Conservation (phyloP, 2,797 vertebrate species). For the Aplochiton taeniatus region DNA sequence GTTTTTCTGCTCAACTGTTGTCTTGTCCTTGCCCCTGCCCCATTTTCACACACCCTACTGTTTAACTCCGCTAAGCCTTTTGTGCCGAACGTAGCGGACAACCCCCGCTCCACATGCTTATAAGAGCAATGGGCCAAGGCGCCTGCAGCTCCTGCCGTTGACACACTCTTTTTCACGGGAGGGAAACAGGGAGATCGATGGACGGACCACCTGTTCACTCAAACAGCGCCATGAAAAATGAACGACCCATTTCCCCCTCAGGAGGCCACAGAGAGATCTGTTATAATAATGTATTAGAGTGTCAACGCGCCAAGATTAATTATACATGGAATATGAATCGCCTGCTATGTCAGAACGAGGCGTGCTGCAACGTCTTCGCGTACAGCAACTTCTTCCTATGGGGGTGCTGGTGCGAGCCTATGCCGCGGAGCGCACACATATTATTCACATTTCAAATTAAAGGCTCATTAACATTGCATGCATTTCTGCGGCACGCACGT, state of each 20-base stretch:
- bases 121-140: constrained; percentile 17
- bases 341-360: constrained; percentile 47
- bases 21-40: too few species aligned
- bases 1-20: too few species aligned
- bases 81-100: too few species aligned
- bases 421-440: constrained; percentile 11
- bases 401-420: neutral
- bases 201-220: constrained; percentile 75
- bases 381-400: neutral
- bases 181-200: constrained; percentile 68
- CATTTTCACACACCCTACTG: too few species aligned
- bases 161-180: constrained; percentile 64
- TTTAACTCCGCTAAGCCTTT: too few species aligned
- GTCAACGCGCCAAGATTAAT: constrained; percentile 80
- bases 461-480: constrained; percentile 27
- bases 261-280: constrained; percentile 72
- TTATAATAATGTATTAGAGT: constrained; percentile 81
- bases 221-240: constrained; percentile 71
- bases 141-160: constrained; percentile 60
- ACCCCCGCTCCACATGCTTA: too few species aligned
- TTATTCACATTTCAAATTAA: constrained; percentile 19
- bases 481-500: constrained; percentile 11
- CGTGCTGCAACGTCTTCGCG: constrained; percentile 1
- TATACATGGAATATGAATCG: constrained; percentile 75
- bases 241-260: constrained; percentile 62